Evolutionary conservation across 2,888 invertebrate genomes (phyloP).

Genomic region (Amphimallon solstitiale): DNA sequence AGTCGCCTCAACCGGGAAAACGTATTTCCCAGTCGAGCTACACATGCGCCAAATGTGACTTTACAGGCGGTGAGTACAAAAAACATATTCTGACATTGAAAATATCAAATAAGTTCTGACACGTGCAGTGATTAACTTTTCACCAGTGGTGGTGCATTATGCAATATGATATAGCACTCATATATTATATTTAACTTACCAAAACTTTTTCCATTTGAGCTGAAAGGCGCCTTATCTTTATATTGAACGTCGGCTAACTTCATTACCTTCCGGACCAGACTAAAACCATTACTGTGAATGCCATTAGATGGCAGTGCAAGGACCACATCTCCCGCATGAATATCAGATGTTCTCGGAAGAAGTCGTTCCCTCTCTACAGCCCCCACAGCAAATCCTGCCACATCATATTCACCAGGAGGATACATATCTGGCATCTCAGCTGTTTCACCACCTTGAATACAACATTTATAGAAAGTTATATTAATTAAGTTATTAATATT

Average conservation of each 20-base stretch:
- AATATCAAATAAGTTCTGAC: too few relatives aligned
- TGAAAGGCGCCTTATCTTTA: conserved; percentile 77
- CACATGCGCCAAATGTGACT: too few relatives aligned
- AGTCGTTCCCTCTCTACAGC: conserved; percentile 80
- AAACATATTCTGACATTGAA: too few relatives aligned
- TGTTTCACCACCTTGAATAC: conserved; percentile 85
- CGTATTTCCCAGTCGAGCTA: too few relatives aligned
- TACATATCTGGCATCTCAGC: conserved; percentile 99
- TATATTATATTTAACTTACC: conserved; percentile 34
- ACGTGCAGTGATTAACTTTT: too few relatives aligned
- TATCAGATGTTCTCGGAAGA: conserved; percentile 75
- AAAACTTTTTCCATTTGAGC: conserved; percentile 70
- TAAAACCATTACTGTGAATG: conserved; percentile 95
- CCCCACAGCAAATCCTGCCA: conserved; percentile 96
- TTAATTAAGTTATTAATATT: conserved; percentile 25
- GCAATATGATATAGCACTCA: too few relatives aligned
- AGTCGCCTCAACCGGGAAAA: too few relatives aligned
- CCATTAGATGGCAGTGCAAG: conserved; percentile 91
- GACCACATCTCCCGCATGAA: conserved; percentile 80
- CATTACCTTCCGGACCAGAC: conserved; percentile 84
- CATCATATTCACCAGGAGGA: conserved; percentile 85
- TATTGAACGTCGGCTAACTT: conserved; percentile 73
- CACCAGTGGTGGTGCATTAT: too few relatives aligned
- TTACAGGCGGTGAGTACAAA: too few relatives aligned
- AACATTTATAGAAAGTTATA: conserved; percentile 33